Base-by-base conservation (phyloP, 2,888 invertebrate species). In the Drosophila nr. perissopoda region DNA sequence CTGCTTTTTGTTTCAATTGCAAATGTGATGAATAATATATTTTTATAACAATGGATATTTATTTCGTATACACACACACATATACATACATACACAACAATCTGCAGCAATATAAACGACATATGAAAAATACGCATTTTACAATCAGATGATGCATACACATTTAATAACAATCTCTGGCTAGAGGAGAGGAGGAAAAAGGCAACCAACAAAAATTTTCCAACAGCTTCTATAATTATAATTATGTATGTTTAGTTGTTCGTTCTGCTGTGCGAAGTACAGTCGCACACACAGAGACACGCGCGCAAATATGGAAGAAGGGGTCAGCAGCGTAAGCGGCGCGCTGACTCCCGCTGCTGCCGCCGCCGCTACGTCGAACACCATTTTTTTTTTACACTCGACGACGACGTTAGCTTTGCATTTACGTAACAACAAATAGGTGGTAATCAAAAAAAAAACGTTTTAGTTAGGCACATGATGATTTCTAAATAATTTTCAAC, bases 401-500 rank as follows among this genome's bases (percentile, higher is more conserved):
- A 71, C 81, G 67, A 83, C 83, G 89, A 85, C 88, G 85, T 88
- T 91, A 85, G 82, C 82, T 85, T 86, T 76, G 75, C 75, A 70
- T 91, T 90, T 91, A 88, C 90, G 90, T 91, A 91, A 90, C 78
- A 78, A 69, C 76, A 78, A 65, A 79, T 71, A 84, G 84, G 73
- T 72, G 88, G 76, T 76, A 75, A 74, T 79, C 68, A 68, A 70
- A 69, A 82, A 74, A 68, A 74, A 73, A 54, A n/a, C n/a, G 10
- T 21, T 48, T 65, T 84, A 70, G 79, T 82, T 70, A 80, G 81
- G 90, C 85, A 85, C 85, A 85, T 85, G 90, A 85, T 84, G 46
- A 68, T 70, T 40, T 52, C 56, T 56, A 27, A 40, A 31, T 42
- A 46, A 46, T 64, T 59, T 64, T 66, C 21, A 51, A n/a, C 48